A percentile compares a stretch with the other conserved stretches of the same genome.
phyloP scores from a whole-genome alignment of 2,888 invertebrate species.

The Drosophila lutescens region DNA sequence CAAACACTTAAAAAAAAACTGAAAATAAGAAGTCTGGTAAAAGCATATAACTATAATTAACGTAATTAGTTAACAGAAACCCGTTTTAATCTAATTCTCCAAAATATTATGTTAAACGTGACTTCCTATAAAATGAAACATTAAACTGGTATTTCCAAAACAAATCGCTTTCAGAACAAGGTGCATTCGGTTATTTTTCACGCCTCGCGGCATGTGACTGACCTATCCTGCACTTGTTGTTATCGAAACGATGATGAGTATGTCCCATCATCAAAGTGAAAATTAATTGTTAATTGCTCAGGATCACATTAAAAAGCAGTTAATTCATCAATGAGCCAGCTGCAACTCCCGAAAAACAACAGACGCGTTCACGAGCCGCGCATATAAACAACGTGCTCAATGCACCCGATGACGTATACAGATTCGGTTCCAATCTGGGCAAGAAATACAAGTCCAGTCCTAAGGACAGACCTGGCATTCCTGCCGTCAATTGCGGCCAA shows the following conservation, averaged over 20 bases:
- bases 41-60: background rate
- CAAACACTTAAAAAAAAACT: no score
- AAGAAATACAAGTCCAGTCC: constrained; percentile 3
- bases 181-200: constrained; percentile 16
- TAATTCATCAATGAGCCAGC: constrained; percentile 47
- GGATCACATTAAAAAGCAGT: constrained; percentile 45
- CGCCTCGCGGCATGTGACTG: constrained; percentile 37
- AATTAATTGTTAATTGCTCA: constrained; percentile 41
- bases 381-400: constrained; percentile 34
- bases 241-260: constrained; percentile 18
- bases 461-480: constrained; percentile 30
- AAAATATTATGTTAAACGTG: background rate
- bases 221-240: constrained; percentile 40
- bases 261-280: constrained; percentile 12
- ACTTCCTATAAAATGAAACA: background rate
- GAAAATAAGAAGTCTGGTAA: no score
- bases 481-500: constrained; percentile 73
- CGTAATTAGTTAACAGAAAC: no score
- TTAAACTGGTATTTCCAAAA: background rate
- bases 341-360: constrained; percentile 1
- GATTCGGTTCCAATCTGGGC: constrained; percentile 13
- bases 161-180: background rate
- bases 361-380: background rate
- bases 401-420: constrained; percentile 32
- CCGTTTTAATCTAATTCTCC: no score